phyloP scores from a whole-genome alignment of 2,888 invertebrate genomes.

The Trachelus stipa region DNA sequence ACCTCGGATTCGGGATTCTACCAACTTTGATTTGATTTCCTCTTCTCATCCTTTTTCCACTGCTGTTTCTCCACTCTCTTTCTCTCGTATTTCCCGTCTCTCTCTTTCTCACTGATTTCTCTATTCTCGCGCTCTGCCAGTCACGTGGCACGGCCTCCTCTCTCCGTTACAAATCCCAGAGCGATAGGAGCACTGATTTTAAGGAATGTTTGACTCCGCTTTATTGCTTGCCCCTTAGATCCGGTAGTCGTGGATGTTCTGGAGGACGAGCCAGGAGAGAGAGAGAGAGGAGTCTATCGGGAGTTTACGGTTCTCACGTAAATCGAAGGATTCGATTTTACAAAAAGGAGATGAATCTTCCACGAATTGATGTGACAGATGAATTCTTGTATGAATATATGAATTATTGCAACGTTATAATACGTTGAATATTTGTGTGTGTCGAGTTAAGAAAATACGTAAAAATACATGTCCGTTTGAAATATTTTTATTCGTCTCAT shows the following conservation, averaged over 20 bases:
- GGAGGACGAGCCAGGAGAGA: background rate
- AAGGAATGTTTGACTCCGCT: conserved; percentile 32
- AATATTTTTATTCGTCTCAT: background rate
- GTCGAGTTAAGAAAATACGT: too few relatives aligned
- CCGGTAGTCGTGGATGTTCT: background rate
- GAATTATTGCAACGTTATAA: background rate
- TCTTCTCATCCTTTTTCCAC: conserved; percentile 8
- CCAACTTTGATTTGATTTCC: conserved; percentile 61
- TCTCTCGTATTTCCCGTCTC: conserved; percentile 32
- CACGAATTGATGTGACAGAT: background rate
- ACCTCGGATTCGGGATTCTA: conserved; percentile 44
- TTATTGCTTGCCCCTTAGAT: conserved; percentile 1
- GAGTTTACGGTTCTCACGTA: background rate
- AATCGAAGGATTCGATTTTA: background rate
- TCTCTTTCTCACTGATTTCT: conserved; percentile 18
- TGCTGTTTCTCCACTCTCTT: conserved; percentile 28
- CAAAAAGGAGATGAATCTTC: background rate
- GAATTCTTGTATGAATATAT: background rate
- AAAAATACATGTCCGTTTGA: too few relatives aligned
- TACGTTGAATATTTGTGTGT: too few relatives aligned
- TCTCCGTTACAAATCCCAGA: conserved; percentile 40
- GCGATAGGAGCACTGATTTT: conserved; percentile 38
- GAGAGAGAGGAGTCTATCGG: background rate
- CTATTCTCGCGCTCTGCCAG: conserved; percentile 11
- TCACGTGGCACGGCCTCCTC: background rate